phyloP scores from a whole-genome alignment of 2,113 vertebrate species.

The Pyrgilauda ruficollis region DNA sequence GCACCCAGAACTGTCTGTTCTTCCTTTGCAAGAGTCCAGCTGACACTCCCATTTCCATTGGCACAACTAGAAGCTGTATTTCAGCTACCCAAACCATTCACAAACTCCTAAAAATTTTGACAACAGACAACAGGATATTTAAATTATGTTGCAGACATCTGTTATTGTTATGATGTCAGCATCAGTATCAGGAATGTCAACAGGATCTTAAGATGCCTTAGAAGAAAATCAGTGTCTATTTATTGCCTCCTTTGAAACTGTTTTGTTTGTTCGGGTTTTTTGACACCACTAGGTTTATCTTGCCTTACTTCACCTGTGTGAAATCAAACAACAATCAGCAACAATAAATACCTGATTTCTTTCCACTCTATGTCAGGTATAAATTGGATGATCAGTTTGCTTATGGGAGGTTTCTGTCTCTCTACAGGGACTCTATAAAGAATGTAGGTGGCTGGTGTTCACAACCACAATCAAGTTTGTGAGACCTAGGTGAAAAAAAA shows the following conservation, averaged over 20 bases:
- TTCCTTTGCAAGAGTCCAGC: not conserved
- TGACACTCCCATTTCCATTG: not conserved
- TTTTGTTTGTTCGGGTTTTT: not conserved
- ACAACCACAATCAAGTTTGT: not conserved
- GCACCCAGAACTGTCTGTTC: not conserved
- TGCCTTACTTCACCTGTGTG: not conserved
- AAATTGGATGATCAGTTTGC: not conserved
- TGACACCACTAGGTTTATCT: not conserved
- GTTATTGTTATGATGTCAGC: not conserved
- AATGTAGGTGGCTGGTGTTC: not conserved
- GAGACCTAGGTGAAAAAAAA: not conserved
- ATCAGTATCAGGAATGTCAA: not conserved
- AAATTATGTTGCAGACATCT: not conserved
- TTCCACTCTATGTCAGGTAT: not conserved
- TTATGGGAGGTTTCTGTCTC: not conserved
- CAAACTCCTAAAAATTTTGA: not conserved
- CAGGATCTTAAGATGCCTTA: not conserved
- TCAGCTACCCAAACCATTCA: not conserved
- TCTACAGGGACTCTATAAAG: not conserved
- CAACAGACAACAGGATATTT: not conserved
- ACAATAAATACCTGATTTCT: not conserved
- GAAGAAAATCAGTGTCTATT: not conserved
- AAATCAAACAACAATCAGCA: not conserved
- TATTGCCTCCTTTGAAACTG: not conserved
- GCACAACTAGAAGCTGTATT: not conserved